These are phyloP conservation scores for Hypotaenidia okinawae DNA, from an alignment of 2,797 vertebrate species.

Conservation along the genomic window DNA sequence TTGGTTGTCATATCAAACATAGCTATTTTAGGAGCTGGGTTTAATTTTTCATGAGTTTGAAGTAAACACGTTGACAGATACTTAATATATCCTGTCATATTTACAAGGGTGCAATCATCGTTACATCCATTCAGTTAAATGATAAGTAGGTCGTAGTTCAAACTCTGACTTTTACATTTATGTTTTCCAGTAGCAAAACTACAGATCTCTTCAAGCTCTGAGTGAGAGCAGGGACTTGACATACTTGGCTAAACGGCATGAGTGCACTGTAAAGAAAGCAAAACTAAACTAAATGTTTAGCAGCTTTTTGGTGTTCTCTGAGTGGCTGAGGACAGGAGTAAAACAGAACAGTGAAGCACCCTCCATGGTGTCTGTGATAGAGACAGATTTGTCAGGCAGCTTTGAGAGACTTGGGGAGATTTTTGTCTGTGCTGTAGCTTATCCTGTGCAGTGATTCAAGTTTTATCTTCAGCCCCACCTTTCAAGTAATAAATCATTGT, in stretches of 20 bases:
- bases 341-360: not conserved
- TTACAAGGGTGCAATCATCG: not conserved
- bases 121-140: not conserved
- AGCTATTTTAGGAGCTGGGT: not conserved
- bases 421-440: not conserved
- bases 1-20: not conserved
- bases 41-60: not conserved
- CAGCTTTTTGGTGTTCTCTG: not conserved
- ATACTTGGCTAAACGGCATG: not conserved
- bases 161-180: not conserved
- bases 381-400: not conserved
- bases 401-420: not conserved
- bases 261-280: not conserved
- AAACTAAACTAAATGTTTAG: not conserved
- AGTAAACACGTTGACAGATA: not conserved
- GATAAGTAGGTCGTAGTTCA: not conserved
- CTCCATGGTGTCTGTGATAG: not conserved
- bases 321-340: not conserved
- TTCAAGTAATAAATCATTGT: not conserved
- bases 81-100: not conserved
- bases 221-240: not conserved
- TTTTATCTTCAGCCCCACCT: not conserved
- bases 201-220: not conserved
- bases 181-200: not conserved
- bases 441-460: not conserved